These are phyloP conservation scores for Xestia c-nigrum DNA, from an alignment of 2,888 invertebrate genomes.

Conservation along the genomic window DNA sequence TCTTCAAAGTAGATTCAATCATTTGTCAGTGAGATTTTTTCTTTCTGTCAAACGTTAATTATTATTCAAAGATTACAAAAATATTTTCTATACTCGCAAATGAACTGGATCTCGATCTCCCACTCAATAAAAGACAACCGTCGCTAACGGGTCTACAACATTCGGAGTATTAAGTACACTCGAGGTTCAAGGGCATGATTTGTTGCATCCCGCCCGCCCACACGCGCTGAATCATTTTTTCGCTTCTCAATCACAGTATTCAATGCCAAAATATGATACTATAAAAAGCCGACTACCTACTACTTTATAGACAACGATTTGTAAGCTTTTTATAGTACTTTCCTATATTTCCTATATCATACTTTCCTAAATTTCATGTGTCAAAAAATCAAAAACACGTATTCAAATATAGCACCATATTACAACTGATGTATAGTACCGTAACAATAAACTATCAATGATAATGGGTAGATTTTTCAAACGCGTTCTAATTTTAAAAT, in stretches of 20 bases:
- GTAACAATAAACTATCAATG: slow-evolving; percentile 65
- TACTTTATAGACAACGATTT: slow-evolving; percentile 34
- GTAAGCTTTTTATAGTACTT: slow-evolving; percentile 20
- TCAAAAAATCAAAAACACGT: not conserved
- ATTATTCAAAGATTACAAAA: slow-evolving; percentile 3
- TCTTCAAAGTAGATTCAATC: not conserved
- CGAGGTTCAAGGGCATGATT: slow-evolving; percentile 84
- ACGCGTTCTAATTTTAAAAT: slow-evolving; percentile 75
- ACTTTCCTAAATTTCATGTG: not conserved
- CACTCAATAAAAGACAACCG: slow-evolving; percentile 71
- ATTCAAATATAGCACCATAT: not conserved
- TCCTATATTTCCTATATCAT: not conserved
- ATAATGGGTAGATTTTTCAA: slow-evolving; percentile 68
- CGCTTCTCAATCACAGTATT: slow-evolving; percentile 77
- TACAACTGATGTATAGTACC: not conserved
- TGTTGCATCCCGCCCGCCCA: slow-evolving; percentile 86
- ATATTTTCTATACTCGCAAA: slow-evolving; percentile 9
- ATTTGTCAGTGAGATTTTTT: slow-evolving; percentile 6
- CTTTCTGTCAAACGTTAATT: not conserved
- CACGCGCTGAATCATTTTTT: slow-evolving; percentile 82
- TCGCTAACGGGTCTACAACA: slow-evolving; percentile 70
- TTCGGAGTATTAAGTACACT: slow-evolving; percentile 67
- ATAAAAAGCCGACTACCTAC: slow-evolving; percentile 44
- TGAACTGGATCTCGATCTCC: slow-evolving; percentile 69
- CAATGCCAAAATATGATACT: slow-evolving; percentile 77